Conservation (phyloP, 2,113 vertebrate species). For the Lophochroa leadbeateri region DNA sequence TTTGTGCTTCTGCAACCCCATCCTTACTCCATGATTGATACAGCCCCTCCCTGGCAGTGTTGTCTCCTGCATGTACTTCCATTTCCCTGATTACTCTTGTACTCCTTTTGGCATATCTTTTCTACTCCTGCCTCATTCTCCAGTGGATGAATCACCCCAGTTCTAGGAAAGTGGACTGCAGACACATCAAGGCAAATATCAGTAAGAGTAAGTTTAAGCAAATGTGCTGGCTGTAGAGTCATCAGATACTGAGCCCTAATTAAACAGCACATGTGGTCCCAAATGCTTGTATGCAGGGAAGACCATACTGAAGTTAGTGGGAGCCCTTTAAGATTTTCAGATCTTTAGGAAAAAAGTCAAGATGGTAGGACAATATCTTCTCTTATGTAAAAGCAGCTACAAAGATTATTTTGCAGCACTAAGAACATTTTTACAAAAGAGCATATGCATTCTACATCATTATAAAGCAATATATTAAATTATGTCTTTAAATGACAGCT, state of each 20-base stretch:
- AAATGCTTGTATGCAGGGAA: neutral
- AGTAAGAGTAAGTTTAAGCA: neutral
- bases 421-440: neutral
- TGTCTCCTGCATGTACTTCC: neutral
- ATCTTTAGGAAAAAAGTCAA: neutral
- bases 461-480: neutral
- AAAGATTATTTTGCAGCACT: neutral
- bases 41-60: neutral
- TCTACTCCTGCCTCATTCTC: neutral
- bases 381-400: neutral
- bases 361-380: neutral
- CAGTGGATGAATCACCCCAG: neutral
- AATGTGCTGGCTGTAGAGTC: accelerated
- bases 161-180: neutral
- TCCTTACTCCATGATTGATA: neutral
- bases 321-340: neutral
- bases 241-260: neutral
- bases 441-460: neutral
- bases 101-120: neutral
- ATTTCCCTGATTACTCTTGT: neutral
- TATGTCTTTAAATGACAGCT: neutral
- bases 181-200: neutral
- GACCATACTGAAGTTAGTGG: neutral
- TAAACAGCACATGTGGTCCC: neutral
- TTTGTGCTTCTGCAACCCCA: neutral